Conservation (phyloP, 2,888 invertebrate genomes). For the Erynnis tages region DNA sequence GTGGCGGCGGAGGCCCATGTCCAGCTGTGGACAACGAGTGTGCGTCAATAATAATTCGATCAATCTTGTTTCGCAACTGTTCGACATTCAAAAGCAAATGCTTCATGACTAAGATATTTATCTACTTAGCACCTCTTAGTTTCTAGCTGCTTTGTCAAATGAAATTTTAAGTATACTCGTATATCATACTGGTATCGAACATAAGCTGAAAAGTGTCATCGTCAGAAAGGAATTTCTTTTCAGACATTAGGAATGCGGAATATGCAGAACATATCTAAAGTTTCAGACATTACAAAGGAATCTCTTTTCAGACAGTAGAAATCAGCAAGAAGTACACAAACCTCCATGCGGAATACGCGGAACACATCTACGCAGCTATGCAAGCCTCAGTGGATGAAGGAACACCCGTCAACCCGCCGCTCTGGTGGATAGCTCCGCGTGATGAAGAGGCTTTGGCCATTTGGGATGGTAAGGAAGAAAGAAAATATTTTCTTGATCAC, state of each 20-base stretch:
- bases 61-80: too few species aligned
- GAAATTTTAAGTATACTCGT: too few species aligned
- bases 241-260: conserved; percentile 81
- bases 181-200: too few species aligned
- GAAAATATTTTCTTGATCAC: too few species aligned
- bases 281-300: not conserved
- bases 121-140: too few species aligned
- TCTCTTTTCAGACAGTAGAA: conserved; percentile 75
- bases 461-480: conserved; percentile 82
- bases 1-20: too few species aligned
- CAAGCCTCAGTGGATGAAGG: conserved; percentile 81
- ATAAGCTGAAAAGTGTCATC: too few species aligned
- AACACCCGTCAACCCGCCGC: conserved; percentile 88
- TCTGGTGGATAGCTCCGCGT: conserved; percentile 91
- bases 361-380: conserved; percentile 84
- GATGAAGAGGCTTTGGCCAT: conserved; percentile 82
- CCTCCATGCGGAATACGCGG: conserved; percentile 83
- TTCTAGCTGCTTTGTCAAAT: too few species aligned
- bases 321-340: conserved; percentile 84
- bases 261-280: conserved; percentile 83
- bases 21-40: too few species aligned
- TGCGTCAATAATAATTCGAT: too few species aligned
- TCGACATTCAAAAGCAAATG: too few species aligned
- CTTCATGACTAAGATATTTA: too few species aligned
- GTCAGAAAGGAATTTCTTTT: conserved; percentile 35